These are phyloP conservation scores for Cephalopterus ornatus DNA, from an alignment of 2,113 vertebrate species.

Conservation along the genomic window DNA sequence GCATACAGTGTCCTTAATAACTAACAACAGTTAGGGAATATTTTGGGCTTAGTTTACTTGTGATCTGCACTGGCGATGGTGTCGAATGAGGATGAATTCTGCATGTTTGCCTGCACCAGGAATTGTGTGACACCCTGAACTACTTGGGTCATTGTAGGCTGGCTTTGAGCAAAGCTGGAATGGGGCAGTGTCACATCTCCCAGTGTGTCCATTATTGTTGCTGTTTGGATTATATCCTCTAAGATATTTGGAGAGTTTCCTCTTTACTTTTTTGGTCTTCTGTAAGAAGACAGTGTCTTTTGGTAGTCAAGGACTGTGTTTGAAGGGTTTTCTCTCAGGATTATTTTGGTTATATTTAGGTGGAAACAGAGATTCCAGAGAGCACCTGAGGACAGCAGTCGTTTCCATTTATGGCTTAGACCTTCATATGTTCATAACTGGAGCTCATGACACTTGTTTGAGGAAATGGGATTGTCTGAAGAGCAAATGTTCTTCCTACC, in stretches of 20 bases:
- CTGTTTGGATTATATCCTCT: neutral
- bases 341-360: conserved; percentile 13
- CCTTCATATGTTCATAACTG: neutral
- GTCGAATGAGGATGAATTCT: neutral
- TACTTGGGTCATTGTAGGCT: fast-evolving
- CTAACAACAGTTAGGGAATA: neutral
- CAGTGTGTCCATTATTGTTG: neutral
- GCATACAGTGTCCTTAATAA: neutral
- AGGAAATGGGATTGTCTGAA: neutral
- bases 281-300: neutral
- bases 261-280: neutral
- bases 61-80: fast-evolving
- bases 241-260: neutral
- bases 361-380: neutral
- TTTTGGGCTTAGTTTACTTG: neutral
- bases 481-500: neutral
- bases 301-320: neutral
- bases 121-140: neutral
- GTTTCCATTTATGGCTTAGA: neutral
- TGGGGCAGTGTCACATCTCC: neutral
- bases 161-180: neutral
- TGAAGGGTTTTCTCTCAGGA: neutral
- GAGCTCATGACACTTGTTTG: neutral
- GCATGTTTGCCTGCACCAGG: neutral
- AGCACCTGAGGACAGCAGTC: neutral